Evolutionary conservation across 2,888 invertebrate species (phyloP), one percentile per base, ranked within the genome.

Genomic region (Empis stercorea): DNA sequence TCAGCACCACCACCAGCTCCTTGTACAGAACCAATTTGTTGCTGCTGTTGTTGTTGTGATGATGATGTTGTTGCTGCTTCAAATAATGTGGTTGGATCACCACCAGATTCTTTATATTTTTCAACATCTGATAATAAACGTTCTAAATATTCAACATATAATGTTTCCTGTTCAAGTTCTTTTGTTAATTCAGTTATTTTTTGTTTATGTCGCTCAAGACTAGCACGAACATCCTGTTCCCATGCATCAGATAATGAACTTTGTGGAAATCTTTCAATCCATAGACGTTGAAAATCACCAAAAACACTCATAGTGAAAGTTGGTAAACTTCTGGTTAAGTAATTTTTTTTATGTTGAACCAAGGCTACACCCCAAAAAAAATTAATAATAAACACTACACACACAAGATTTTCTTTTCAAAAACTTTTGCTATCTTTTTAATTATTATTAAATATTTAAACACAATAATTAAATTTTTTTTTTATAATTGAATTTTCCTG

Each of bases 161-260:
- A 84, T 63, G 87, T 85, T 69, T 92, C 91, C 66, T 91, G 88
- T 64, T 88, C 87, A 54, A 92, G 73, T 70, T 91, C 89, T 65
- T 87, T 87, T 65, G 81, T 80, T 48, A 92, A 74, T 59, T 84
- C 77, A 55, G 78, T 74, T 54, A 89, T 87, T 76, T 86, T 87
- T 68, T 85, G 81, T 74, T 86, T 86, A 75, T 92, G 91, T 71
- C 87, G 86, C 62, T 84, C 80, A 60, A 92, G 77, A 74, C 89
- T 89, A 57, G 87, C 86, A 64, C 88, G 80, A 64, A 91, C 88
- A 75, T 91, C 88, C 73, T 87, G 88, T 70, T 89, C 89, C 89
- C 88, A 89, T 66, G 88, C 88, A 66, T 86, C 86, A 67, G 91
- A 89, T 60, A 91, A 75, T 58, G 86, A 84, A 73, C 87, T 87